These are phyloP conservation scores for Acanthis flammea DNA, from an alignment of 2,797 vertebrate genomes.

Conservation along the genomic window DNA sequence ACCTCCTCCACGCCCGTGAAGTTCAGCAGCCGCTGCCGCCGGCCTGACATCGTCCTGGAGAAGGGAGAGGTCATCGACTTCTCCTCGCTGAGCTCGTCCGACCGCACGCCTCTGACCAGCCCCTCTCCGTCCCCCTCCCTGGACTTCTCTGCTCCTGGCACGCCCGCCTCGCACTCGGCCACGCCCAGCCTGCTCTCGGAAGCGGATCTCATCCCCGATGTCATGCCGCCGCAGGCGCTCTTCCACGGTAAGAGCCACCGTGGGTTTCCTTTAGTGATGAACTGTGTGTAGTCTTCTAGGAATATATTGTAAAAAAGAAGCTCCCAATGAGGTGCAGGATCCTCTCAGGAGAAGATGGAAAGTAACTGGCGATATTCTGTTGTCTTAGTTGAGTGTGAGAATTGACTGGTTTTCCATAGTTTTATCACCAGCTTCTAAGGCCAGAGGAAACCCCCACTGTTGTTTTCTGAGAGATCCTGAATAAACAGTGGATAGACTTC, in stretches of 20 bases:
- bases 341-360: not conserved
- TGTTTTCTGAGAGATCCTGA: not conserved
- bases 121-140: constrained; percentile 92
- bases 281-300: rapidly evolving
- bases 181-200: constrained; percentile 94
- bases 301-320: not conserved
- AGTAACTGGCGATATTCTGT: not conserved
- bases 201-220: constrained; percentile 93
- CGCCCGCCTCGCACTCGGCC: constrained; percentile 91
- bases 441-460: not conserved
- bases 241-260: constrained; percentile 86
- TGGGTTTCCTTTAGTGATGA: not conserved
- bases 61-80: constrained; percentile 95
- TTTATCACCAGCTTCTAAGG: not conserved
- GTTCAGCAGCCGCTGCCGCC: constrained; percentile 77
- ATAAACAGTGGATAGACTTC: not conserved
- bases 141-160: constrained; percentile 93
- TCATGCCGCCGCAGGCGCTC: constrained; percentile 94
- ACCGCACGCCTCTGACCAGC: constrained; percentile 91
- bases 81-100: constrained; percentile 93
- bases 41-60: constrained; percentile 85
- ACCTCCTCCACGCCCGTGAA: constrained; percentile 89
- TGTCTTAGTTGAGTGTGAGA: not conserved
- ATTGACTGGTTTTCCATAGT: not conserved
- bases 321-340: not conserved